Evolutionary conservation across 92 coral and sea anemone genomes (phyloP).

Genomic region (Epizoanthus ramosus): DNA sequence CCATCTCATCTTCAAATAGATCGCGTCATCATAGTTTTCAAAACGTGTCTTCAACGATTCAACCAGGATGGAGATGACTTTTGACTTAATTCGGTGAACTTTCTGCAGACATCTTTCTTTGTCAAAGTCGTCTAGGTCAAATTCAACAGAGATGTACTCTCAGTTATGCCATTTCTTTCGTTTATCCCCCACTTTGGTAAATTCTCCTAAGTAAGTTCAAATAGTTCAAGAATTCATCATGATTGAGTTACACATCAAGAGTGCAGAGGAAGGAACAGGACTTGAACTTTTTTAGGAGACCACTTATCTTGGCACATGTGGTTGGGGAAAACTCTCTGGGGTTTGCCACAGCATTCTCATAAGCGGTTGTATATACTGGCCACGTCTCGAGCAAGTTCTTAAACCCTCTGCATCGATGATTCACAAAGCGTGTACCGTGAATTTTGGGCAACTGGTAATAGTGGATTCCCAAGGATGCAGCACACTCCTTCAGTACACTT

Average conservation of each 20-base stretch:
- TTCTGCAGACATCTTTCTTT: too few species aligned
- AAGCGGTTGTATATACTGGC: constrained; percentile 33
- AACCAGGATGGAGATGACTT: constrained; percentile 42
- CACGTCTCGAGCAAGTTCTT: constrained; percentile 44
- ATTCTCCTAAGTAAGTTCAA: not conserved
- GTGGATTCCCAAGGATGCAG: constrained; percentile 24
- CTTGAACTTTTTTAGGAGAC: constrained; percentile 40
- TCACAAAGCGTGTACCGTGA: not conserved
- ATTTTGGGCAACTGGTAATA: constrained; percentile 35
- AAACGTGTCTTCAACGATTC: constrained; percentile 38
- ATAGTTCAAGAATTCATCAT: constrained; percentile 17
- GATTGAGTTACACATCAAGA: constrained; percentile 21
- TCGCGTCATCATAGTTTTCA: constrained; percentile 42
- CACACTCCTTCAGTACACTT: constrained; percentile 11
- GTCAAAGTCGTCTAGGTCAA: too few species aligned
- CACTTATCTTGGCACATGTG: constrained; percentile 37
- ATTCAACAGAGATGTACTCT: too few species aligned
- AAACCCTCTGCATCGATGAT: constrained; percentile 34
- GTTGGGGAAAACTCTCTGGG: constrained; percentile 31
- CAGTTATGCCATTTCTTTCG: too few species aligned
- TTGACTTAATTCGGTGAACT: constrained; percentile 37
- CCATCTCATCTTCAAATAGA: too few species aligned
- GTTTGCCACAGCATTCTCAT: constrained; percentile 43
- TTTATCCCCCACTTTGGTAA: too few species aligned
- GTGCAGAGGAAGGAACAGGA: constrained; percentile 35